Conservation (phyloP, 2,797 vertebrate species). For the Perodicticus potto region DNA sequence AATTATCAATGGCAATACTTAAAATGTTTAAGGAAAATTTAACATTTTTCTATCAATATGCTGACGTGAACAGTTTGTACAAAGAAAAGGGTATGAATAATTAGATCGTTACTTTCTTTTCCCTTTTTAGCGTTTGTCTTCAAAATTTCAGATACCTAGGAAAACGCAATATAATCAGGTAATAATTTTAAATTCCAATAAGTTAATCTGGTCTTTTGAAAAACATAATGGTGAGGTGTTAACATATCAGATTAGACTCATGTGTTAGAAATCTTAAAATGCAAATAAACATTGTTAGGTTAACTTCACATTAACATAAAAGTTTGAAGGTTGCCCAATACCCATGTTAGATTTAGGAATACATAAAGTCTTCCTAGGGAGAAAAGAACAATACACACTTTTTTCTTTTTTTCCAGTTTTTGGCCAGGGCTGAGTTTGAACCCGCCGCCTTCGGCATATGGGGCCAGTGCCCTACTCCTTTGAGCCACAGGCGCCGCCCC, state of each 20-base stretch:
- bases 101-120: constrained; percentile 50
- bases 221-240: not conserved
- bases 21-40: constrained; percentile 30
- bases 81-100: constrained; percentile 58
- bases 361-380: not conserved
- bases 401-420: not conserved
- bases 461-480: too few species aligned
- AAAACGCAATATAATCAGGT: constrained; percentile 98
- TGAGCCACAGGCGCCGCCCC: too few species aligned
- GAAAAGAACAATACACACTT: not conserved
- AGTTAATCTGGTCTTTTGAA: constrained; percentile 1
- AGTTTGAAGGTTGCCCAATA: not conserved
- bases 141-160: constrained; percentile 99
- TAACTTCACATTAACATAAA: not conserved
- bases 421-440: too few species aligned
- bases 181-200: constrained; percentile 77
- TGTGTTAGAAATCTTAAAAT: constrained; percentile 29
- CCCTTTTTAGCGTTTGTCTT: constrained; percentile 94
- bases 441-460: too few species aligned
- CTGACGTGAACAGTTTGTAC: not conserved
- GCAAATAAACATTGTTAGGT: not conserved
- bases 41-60: constrained; percentile 35
- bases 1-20: constrained; percentile 17
- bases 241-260: not conserved
- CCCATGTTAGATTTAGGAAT: not conserved